Evolutionary conservation across 2,113 vertebrate genomes (phyloP).

Genomic region (Coturnix japonica): DNA sequence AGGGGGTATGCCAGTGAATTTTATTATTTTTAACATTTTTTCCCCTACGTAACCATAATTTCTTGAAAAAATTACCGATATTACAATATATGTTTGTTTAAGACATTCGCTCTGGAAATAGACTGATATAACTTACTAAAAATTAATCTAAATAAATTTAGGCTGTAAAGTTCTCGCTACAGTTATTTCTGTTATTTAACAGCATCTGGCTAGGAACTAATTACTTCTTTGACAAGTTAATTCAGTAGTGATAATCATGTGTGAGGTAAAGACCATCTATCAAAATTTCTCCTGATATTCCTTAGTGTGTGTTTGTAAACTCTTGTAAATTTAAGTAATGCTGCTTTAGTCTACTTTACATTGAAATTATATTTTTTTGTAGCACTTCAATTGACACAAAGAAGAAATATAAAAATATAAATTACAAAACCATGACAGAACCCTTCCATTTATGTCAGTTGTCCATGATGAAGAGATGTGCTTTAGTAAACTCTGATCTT

Average conservation of each 20-base stretch:
- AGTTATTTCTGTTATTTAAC: neutral
- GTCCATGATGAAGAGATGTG: too few species aligned
- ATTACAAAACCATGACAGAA: too few species aligned
- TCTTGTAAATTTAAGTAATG: neutral
- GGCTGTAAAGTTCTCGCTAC: neutral
- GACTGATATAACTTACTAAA: neutral
- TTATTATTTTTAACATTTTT: neutral
- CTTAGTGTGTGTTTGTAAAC: neutral
- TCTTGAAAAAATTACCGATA: neutral
- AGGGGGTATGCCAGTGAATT: rapidly evolving
- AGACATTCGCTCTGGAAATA: neutral
- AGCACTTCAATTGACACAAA: neutral
- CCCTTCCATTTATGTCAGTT: too few species aligned
- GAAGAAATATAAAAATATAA: too few species aligned
- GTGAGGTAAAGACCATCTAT: neutral
- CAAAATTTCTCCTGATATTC: neutral
- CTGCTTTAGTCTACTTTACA: neutral
- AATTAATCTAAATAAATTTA: neutral
- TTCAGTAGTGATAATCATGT: neutral
- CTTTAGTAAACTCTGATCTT: neutral
- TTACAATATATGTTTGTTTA: neutral
- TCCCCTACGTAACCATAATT: neutral
- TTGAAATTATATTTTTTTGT: neutral
- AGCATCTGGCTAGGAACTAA: neutral
- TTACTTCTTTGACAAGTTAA: neutral